These are phyloP conservation scores for Drosophila robusta DNA, from an alignment of 2,888 invertebrate genomes.

Conservation along the genomic window DNA sequence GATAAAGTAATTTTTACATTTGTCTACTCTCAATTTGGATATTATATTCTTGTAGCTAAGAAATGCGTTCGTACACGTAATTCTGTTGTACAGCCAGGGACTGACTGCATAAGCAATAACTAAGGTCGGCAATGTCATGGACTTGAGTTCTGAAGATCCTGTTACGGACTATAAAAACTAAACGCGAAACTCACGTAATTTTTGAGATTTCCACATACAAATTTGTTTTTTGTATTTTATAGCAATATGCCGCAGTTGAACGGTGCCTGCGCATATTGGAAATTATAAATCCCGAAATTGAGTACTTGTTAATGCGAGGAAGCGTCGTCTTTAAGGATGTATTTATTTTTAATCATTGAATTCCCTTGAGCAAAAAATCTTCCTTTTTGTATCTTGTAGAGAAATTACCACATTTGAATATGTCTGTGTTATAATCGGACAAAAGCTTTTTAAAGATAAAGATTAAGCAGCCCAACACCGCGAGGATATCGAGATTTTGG, in stretches of 20 bases:
- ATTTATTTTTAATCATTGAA: slow-evolving; percentile 54
- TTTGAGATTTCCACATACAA: slow-evolving; percentile 40
- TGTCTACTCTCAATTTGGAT: slow-evolving; percentile 45
- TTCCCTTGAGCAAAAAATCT: slow-evolving; percentile 48
- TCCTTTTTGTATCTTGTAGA: slow-evolving; percentile 65
- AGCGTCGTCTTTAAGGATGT: slow-evolving; percentile 14
- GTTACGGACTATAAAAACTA: slow-evolving; percentile 6
- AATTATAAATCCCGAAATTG: slow-evolving; percentile 22
- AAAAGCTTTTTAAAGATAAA: slow-evolving; percentile 18
- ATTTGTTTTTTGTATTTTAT: slow-evolving; percentile 56
- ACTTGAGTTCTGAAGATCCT: slow-evolving; percentile 26
- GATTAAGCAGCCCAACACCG: slow-evolving; percentile 10
- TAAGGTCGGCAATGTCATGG: slow-evolving; percentile 18
- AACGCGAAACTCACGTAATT: slow-evolving; percentile 32
- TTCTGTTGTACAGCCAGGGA: slow-evolving; percentile 31
- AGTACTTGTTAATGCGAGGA: slow-evolving; percentile 31
- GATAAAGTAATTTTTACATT: slow-evolving; percentile 42
- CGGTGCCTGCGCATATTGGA: slow-evolving; percentile 70
- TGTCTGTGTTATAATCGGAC: slow-evolving; percentile 59
- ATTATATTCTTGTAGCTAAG: slow-evolving; percentile 44
- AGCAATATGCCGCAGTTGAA: slow-evolving; percentile 78
- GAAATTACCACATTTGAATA: slow-evolving; percentile 63
- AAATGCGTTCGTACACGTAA: slow-evolving; percentile 10
- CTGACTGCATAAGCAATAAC: slow-evolving; percentile 13
- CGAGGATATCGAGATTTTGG: slow-evolving; percentile 27